Evolutionary conservation across 2,797 vertebrate genomes (phyloP), one percentile per base, ranked within the genome.

Genomic region (Ctenosaura bakeri): DNA sequence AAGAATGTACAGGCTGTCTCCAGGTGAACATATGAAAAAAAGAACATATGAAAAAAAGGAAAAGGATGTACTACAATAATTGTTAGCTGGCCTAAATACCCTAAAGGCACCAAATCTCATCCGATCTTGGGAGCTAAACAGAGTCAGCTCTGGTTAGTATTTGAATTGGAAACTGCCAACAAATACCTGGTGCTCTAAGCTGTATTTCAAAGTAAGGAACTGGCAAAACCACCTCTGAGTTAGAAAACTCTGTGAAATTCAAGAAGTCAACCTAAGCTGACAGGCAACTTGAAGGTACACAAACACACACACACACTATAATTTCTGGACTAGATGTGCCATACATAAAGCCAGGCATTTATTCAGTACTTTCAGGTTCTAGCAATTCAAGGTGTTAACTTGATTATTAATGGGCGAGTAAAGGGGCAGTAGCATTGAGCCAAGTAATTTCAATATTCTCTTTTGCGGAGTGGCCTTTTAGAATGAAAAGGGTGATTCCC

Each of bases 1-100:
- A 54, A 24, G 69, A 89, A 90, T 80, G 81, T 91, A n/a, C 88
- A 85, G 86, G 35, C 80, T 54, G 38, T 59, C 35, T 89, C 90
- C 87, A 62, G 56, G 26, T 90, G 26, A 38, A 16, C 18, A 22
- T 20, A 62, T 20, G 59, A 20, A 22, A 62, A 22, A 62, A 62
- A 93, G 26, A 38, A 16, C 18, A 22, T 20, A 62, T 20, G 59
- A 20, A 22, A 62, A 6, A 62, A 62, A 46, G 59, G 59, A 1
- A 62, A 62, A 62, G 18, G 20, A 4, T 62, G 20, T 62, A 62
- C 59, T 62, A 6, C 4, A 20, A 20, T 20, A 59, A 59, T 59
- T 59, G 18, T 18, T 20, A 59, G 22, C 59, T 59, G 59, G 16
- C 59, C 59, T 22, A 62, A 62, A 62, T 20, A 62, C 59, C 20